Evolutionary conservation across 92 coral and sea anemone species (phyloP).

Genomic region (Parazoanthus swiftii): DNA sequence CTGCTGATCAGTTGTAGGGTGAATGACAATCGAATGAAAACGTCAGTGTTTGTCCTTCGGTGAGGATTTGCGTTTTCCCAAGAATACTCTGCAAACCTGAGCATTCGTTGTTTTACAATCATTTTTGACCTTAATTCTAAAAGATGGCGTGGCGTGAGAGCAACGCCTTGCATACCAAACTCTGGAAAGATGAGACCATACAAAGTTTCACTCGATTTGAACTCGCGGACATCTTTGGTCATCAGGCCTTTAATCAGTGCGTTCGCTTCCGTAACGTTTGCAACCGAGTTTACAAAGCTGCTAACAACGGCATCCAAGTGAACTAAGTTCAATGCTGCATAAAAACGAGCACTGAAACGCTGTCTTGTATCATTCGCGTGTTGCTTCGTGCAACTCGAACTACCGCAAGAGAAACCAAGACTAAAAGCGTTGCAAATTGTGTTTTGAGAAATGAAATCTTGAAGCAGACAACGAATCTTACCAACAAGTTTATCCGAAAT

Average conservation of each 20-base stretch:
- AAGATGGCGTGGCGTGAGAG: constrained; percentile 25
- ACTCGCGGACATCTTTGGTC: constrained; percentile 32
- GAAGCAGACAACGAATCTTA: constrained; percentile 16
- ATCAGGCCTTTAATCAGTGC: constrained; percentile 4
- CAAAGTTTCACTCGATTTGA: constrained; percentile 36
- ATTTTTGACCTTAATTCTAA: not conserved
- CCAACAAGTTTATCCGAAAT: constrained; percentile 19
- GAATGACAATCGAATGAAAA: constrained; percentile 67
- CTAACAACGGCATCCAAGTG: constrained; percentile 62
- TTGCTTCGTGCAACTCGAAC: constrained; percentile 33
- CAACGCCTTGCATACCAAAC: constrained; percentile 26
- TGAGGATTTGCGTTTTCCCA: constrained; percentile 53
- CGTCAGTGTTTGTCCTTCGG: constrained; percentile 59
- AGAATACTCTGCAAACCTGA: constrained; percentile 45
- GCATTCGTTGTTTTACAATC: constrained; percentile 48
- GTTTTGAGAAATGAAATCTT: constrained; percentile 17
- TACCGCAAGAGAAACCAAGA: constrained; percentile 18
- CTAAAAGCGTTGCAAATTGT: no score
- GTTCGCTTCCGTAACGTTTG: constrained; percentile 8
- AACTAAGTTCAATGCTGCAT: constrained; percentile 52
- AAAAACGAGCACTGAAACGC: constrained; percentile 53
- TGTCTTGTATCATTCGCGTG: constrained; percentile 50
- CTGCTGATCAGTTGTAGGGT: constrained; percentile 58
- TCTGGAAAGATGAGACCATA: constrained; percentile 44
- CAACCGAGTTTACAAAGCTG: constrained; percentile 19